Evolutionary conservation across 2,888 invertebrate genomes (phyloP), one percentile per base, ranked within the genome.

Genomic region (Cantharis rustica): DNA sequence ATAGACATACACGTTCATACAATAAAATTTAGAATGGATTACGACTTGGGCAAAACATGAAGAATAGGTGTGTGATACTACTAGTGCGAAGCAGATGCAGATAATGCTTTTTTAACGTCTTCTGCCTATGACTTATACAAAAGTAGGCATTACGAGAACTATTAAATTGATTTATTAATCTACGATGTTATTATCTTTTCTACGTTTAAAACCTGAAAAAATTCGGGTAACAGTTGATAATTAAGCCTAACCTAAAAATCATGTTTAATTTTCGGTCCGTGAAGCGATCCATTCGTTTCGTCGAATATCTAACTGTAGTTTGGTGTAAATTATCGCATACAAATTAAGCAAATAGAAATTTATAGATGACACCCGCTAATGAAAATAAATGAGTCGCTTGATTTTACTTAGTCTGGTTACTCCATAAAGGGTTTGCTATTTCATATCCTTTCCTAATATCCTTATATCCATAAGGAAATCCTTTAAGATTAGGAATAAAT

Each of bases 121-220:
- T 72, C 64, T 62, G 66, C 69, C 20, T 70, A 76, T 73, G 71
- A 73, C 70, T 70, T 70, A 73, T 68, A 73, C 61, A 71, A 73
- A 79, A 78, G 69, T 76, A 78, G 78, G 79, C 76, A 80, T 77
- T 75, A 80, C 72, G 79, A 73, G 79, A 80, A 81, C 81, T 81
- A 81, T 81, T 81, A 81, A 81, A 80, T 78, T 82, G 82, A 82
- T 81, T 82, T 82, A 82, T 82, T 80, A 81, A 79, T 82, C 82
- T 81, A 81, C 75, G 78, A 80, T 78, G 80, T 78, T 80, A 81
- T 82, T 82, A 82, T 81, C 79, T 78, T 72, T 66, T 68, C 61
- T 70, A 70, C 69, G 69, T 69, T 75, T 47, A 47, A 47, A 47
- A 47, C 47, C n/a, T 47, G 47, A n/a, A n/a, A n/a, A n/a, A n/a